Conservation (phyloP, 2,888 invertebrate genomes). For the Alloscopus bannaensis region DNA sequence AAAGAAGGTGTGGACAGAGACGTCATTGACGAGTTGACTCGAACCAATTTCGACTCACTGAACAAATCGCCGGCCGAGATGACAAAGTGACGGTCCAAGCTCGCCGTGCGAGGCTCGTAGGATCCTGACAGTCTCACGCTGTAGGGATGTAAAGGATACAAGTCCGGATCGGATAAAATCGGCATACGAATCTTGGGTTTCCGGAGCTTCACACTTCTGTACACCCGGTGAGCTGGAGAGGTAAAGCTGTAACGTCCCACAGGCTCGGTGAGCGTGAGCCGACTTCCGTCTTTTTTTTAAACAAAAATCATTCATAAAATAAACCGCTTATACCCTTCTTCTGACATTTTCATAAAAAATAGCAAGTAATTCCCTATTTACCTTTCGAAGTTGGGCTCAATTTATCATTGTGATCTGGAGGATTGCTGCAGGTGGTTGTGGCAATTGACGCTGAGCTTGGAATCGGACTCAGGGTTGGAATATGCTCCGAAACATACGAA, state of each 20-base stretch:
- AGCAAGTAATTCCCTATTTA: slow-evolving; percentile 20
- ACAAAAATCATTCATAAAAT: not conserved
- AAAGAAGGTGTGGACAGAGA: slow-evolving; percentile 72
- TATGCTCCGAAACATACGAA: slow-evolving; percentile 80
- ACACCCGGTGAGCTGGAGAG: slow-evolving; percentile 48
- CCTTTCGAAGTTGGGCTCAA: slow-evolving; percentile 69
- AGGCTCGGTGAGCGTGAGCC: slow-evolving; percentile 69
- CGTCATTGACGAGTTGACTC: slow-evolving; percentile 73
- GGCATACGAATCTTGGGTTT: slow-evolving; percentile 69
- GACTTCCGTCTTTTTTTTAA: slow-evolving; percentile 62
- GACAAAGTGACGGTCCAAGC: slow-evolving; percentile 69
- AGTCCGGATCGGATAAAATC: slow-evolving; percentile 67
- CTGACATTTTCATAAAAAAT: slow-evolving; percentile 13
- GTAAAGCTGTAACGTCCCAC: slow-evolving; percentile 56
- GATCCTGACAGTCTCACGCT: slow-evolving; percentile 31
- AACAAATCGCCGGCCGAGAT: slow-evolving; percentile 69
- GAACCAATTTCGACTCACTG: slow-evolving; percentile 67
- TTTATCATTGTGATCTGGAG: slow-evolving; percentile 37
- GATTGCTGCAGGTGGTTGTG: slow-evolving; percentile 62
- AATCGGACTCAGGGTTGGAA: slow-evolving; percentile 89
- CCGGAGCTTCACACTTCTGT: slow-evolving; percentile 67
- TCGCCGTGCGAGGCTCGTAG: slow-evolving; percentile 66
- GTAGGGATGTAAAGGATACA: slow-evolving; percentile 60
- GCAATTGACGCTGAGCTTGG: slow-evolving; percentile 83
- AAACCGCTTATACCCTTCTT: too few relatives aligned